Percentiles rank a stretch among this genome's conserved stretches.
Conservation (phyloP, 2,113 vertebrate genomes). For the Malurus cyaneus region DNA sequence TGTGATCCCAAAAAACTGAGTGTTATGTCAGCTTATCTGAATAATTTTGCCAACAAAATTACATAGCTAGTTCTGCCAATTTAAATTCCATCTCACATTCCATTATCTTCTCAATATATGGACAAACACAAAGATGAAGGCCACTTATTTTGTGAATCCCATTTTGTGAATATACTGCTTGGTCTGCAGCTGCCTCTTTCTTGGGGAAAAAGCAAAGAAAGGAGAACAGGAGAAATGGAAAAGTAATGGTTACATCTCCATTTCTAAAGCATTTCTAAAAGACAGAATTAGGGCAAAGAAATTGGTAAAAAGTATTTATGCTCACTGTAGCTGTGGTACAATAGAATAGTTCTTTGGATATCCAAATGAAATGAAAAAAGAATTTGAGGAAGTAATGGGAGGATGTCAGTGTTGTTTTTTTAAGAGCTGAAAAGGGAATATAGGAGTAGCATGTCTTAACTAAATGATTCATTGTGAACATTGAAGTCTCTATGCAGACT, state of each 20-base stretch:
- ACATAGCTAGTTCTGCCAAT: background rate
- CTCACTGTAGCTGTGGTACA: background rate
- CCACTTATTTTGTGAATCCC: background rate
- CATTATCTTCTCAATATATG: background rate
- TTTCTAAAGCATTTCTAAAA: conserved; percentile 11
- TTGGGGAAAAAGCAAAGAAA: background rate
- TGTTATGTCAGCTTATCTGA: background rate
- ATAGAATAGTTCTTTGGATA: background rate
- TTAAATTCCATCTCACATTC: conserved; percentile 19
- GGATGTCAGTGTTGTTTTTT: background rate
- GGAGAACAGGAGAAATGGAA: background rate
- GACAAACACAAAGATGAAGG: conserved; percentile 7
- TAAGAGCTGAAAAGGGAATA: background rate
- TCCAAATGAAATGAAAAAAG: background rate
- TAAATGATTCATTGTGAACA: background rate
- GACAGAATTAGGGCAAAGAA: conserved; percentile 32
- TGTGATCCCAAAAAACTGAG: background rate
- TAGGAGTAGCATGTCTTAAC: background rate
- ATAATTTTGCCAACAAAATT: conserved; percentile 32
- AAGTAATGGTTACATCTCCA: background rate
- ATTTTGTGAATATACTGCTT: background rate
- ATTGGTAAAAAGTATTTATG: background rate
- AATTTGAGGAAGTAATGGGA: background rate
- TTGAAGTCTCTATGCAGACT: background rate
- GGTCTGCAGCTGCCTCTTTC: background rate